Evolutionary conservation across 1,140 invertebrate species (phyloP).

Genomic region (Drosophila pachea): DNA sequence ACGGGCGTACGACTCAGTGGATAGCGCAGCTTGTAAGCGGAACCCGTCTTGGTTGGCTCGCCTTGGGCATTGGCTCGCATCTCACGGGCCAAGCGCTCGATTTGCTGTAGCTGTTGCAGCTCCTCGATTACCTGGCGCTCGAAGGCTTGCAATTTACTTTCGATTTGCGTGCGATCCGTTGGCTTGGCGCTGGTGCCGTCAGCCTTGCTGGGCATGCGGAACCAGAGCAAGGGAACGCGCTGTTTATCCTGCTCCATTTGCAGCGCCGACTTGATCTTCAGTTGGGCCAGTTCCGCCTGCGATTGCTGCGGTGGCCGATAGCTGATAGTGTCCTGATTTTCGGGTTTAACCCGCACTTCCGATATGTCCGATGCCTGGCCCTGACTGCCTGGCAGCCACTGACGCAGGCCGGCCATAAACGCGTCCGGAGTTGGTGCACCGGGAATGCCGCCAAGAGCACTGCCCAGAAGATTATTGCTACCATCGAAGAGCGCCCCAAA

Average conservation of each 20-base stretch:
- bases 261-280: slow-evolving; percentile 46
- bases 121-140: slow-evolving; percentile 69
- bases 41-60: neutral
- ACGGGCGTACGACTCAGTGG: slow-evolving; percentile 62
- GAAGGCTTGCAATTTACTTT: slow-evolving; percentile 60
- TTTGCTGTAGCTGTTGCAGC: slow-evolving; percentile 62
- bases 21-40: slow-evolving; percentile 47
- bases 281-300: slow-evolving; percentile 38
- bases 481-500: slow-evolving; percentile 23
- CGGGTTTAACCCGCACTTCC: slow-evolving; percentile 67
- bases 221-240: slow-evolving; percentile 56
- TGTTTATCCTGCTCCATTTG: slow-evolving; percentile 31
- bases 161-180: slow-evolving; percentile 45
- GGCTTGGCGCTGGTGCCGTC: slow-evolving; percentile 13
- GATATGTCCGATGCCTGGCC: slow-evolving; percentile 63
- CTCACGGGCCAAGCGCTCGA: slow-evolving; percentile 65
- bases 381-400: slow-evolving; percentile 26
- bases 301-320: slow-evolving; percentile 16
- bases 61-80: slow-evolving; percentile 48
- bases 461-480: slow-evolving; percentile 33
- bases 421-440: neutral
- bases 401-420: slow-evolving; percentile 37
- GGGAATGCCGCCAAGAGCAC: slow-evolving; percentile 9
- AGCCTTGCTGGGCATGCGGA: slow-evolving; percentile 40
- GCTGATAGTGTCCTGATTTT: neutral